Percentiles rank a stretch among this genome's conserved stretches.
These are phyloP conservation scores for Oceanites oceanicus DNA, from an alignment of 2,113 vertebrate genomes.

Conservation along the genomic window DNA sequence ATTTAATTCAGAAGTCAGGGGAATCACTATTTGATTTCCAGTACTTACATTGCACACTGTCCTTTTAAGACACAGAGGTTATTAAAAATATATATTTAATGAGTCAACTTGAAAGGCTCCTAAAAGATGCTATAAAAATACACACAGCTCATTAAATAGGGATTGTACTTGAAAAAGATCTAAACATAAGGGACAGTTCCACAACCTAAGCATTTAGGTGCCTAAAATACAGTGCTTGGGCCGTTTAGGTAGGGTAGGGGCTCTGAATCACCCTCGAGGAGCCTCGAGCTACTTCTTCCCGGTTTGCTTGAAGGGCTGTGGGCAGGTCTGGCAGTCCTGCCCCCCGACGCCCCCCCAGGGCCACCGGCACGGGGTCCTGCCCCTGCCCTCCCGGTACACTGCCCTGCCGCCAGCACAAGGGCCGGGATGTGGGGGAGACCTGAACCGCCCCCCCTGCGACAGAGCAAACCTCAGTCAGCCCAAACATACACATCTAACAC, in stretches of 20 bases:
- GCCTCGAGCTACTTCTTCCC: not conserved
- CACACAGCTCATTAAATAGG: not conserved
- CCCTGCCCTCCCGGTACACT: not conserved
- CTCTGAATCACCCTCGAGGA: not conserved
- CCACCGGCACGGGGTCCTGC: not conserved
- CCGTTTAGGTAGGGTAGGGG: not conserved
- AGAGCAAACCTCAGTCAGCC: not conserved
- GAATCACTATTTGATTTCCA: constrained; percentile 25
- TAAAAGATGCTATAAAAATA: constrained; percentile 30
- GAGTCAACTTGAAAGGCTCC: constrained; percentile 9
- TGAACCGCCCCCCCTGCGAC: too few relatives aligned
- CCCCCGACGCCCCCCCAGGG: not conserved
- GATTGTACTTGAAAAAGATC: not conserved
- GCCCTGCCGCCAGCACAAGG: not conserved
- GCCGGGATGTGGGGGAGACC: rapidly evolving
- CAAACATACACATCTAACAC: not conserved
- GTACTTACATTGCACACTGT: not conserved
- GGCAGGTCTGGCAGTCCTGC: not conserved
- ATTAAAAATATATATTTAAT: constrained; percentile 40
- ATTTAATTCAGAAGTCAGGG: not conserved
- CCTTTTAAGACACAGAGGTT: not conserved
- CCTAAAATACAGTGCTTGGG: not conserved
- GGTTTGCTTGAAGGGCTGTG: too few relatives aligned
- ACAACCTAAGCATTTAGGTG: not conserved
- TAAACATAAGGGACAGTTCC: not conserved